These are phyloP conservation scores for Acromyrmex echinatior DNA, from an alignment of 1,140 invertebrate species.

Conservation along the genomic window DNA sequence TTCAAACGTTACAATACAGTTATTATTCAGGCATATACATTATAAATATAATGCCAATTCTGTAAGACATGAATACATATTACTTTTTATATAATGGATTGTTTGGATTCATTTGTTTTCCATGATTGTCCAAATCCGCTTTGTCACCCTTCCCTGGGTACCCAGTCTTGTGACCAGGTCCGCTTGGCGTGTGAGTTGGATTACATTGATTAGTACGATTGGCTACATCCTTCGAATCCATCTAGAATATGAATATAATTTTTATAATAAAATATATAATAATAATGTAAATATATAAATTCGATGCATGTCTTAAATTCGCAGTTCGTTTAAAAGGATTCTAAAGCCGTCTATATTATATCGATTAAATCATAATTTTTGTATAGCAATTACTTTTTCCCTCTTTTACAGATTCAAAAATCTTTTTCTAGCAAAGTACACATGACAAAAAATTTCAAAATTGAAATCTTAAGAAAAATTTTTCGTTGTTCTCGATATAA, in stretches of 20 bases:
- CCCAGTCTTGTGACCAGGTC: conserved; percentile 50
- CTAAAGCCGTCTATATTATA: too few relatives aligned
- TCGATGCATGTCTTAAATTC: neutral
- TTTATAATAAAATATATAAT: neutral
- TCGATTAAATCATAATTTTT: too few relatives aligned
- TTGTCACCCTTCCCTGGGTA: conserved; percentile 38
- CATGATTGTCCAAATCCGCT: conserved; percentile 51
- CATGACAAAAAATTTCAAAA: too few relatives aligned
- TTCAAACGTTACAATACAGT: neutral
- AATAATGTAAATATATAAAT: neutral
- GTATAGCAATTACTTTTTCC: too few relatives aligned
- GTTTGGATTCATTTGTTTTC: conserved; percentile 30
- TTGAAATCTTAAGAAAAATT: too few relatives aligned
- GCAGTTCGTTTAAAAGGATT: neutral
- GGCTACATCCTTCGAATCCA: neutral
- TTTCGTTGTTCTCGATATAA: too few relatives aligned
- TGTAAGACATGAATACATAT: conserved; percentile 24
- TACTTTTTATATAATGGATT: conserved; percentile 35
- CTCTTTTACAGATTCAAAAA: too few relatives aligned
- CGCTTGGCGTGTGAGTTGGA: neutral
- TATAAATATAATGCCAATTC: neutral
- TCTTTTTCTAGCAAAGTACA: too few relatives aligned
- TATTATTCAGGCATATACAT: neutral
- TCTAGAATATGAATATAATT: conserved; percentile 49
- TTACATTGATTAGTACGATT: conserved; percentile 59